These are phyloP conservation scores for Platichthys flesus DNA, from an alignment of 2,113 vertebrate species.

Conservation along the genomic window DNA sequence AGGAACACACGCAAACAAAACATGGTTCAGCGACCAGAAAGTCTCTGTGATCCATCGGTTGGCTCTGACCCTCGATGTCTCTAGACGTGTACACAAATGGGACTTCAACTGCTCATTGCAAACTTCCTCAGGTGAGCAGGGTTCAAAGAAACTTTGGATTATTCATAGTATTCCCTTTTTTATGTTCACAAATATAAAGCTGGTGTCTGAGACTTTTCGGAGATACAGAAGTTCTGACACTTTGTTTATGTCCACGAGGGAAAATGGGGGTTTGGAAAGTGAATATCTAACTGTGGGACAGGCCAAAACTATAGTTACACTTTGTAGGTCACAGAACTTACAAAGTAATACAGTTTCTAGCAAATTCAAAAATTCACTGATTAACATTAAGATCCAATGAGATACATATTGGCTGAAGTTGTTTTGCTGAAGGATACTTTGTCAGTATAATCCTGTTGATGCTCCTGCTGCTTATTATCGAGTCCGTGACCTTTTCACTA, in stretches of 20 bases:
- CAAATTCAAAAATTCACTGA: not conserved
- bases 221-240: not conserved
- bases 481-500: slow-evolving; percentile 49
- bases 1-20: slow-evolving; percentile 22
- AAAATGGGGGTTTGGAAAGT: too few relatives aligned
- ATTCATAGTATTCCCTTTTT: not conserved
- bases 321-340: not conserved
- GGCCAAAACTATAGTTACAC: too few relatives aligned
- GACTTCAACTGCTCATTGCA: not conserved
- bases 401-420: not conserved
- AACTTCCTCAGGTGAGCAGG: slow-evolving; percentile 15
- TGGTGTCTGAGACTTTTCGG: not conserved
- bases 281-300: too few relatives aligned
- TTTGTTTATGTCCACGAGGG: not conserved
- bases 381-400: not conserved
- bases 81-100: not conserved
- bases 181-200: not conserved
- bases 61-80: not conserved
- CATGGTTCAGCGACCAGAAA: slow-evolving; percentile 6
- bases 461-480: slow-evolving; percentile 20
- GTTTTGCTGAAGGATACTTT: slow-evolving; percentile 21
- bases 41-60: slow-evolving; percentile 3
- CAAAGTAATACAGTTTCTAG: not conserved
- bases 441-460: slow-evolving; percentile 20
- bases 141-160: slow-evolving; percentile 3